Evolutionary conservation across 2,113 vertebrate genomes (phyloP).

Genomic region (Aldabrachelys gigantea): DNA sequence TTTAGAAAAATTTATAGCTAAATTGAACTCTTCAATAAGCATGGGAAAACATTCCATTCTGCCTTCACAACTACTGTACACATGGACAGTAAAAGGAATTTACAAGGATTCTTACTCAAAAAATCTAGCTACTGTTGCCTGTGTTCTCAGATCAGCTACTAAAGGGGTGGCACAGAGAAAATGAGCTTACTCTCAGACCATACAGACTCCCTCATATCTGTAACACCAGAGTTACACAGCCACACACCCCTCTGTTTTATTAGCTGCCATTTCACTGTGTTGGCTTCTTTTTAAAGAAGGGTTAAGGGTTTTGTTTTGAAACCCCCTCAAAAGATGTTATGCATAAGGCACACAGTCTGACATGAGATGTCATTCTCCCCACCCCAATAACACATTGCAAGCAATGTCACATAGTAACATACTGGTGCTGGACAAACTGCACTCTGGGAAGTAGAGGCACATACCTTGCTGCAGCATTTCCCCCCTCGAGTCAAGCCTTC

Average conservation of each 20-base stretch:
- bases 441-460: not conserved
- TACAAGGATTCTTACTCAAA: conserved; percentile 29
- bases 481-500: not conserved
- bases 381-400: not conserved
- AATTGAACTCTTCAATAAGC: conserved; percentile 39
- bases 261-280: not conserved
- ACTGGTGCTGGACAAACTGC: not conserved
- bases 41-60: conserved; percentile 28
- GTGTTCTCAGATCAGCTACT: not conserved
- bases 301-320: not conserved
- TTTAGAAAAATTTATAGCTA: conserved; percentile 61
- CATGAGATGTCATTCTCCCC: accelerated
- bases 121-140: not conserved
- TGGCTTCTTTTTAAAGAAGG: not conserved
- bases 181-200: not conserved
- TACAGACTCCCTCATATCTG: not conserved
- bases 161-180: not conserved
- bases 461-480: not conserved
- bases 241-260: accelerated
- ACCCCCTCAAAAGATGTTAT: not conserved
- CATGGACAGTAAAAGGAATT: conserved; percentile 61
- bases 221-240: not conserved
- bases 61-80: conserved; percentile 57
- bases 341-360: not conserved
- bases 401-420: not conserved